Conservation (phyloP, 2,113 vertebrate species). For the Leuciscus idus region DNA sequence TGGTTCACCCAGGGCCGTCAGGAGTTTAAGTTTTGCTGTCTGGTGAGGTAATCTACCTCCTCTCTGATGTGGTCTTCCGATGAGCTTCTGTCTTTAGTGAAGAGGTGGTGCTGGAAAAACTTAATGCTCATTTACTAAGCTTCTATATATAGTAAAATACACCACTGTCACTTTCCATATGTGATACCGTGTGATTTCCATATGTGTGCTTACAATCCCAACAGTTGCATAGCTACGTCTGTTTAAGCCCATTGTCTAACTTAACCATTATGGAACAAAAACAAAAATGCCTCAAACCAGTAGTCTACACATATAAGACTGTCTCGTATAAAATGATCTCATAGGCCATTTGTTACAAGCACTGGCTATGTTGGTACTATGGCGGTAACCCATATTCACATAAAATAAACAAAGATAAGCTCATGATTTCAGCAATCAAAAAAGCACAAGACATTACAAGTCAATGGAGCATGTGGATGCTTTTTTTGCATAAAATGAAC, state of each 20-base stretch:
- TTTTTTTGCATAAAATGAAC: neutral
- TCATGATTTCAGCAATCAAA: neutral
- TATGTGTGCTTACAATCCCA: constrained; percentile 11
- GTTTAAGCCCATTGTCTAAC: neutral
- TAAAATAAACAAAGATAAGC: neutral
- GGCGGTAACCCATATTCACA: too few relatives aligned
- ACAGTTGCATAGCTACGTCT: neutral
- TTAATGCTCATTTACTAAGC: neutral
- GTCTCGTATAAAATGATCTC: neutral
- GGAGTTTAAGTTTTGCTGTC: neutral
- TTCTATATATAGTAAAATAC: neutral
- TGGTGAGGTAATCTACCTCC: constrained; percentile 39
- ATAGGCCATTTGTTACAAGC: neutral
- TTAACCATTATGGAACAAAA: neutral
- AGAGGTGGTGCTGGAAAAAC: constrained; percentile 17
- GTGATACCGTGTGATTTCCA: neutral
- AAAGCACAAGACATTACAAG: neutral
- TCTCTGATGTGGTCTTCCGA: constrained; percentile 27
- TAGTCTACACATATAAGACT: neutral
- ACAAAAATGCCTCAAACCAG: neutral
- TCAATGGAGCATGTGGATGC: neutral
- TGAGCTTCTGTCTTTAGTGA: constrained; percentile 23
- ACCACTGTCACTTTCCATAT: constrained; percentile 1
- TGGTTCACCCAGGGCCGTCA: neutral
- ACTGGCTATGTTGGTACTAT: too few relatives aligned